These are phyloP conservation scores for Hyperoplus immaculatus DNA, from an alignment of 2,797 vertebrate species.

Conservation along the genomic window DNA sequence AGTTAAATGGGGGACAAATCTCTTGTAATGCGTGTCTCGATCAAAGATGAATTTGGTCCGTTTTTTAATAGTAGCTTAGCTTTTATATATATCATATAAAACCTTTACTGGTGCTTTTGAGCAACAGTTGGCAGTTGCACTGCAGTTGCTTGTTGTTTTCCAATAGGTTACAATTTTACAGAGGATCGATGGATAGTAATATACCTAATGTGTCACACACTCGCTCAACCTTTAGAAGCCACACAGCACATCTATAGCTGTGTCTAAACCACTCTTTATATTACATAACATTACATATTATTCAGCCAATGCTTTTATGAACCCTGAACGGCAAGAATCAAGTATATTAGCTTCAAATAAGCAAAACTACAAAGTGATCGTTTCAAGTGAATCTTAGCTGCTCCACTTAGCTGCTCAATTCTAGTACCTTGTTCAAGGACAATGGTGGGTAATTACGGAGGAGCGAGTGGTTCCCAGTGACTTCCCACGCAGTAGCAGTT, in stretches of 20 bases:
- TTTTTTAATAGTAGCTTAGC: not conserved
- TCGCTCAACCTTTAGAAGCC: not conserved
- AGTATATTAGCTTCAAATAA: too few species aligned
- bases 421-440: slow-evolving; percentile 23
- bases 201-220: not conserved
- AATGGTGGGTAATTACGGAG: slow-evolving; percentile 17
- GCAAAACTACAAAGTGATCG: too few species aligned
- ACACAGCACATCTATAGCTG: not conserved
- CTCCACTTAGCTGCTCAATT: slow-evolving; percentile 4
- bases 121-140: not conserved
- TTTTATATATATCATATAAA: too few species aligned
- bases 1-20: not conserved
- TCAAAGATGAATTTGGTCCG: not conserved
- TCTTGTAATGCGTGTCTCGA: not conserved
- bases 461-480: not conserved
- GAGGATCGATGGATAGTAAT: not conserved
- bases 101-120: not conserved
- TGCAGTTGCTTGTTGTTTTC: not conserved
- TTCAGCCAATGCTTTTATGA: too few species aligned
- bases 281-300: too few species aligned
- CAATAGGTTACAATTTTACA: not conserved
- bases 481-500: slow-evolving; percentile 18
- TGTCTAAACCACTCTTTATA: not conserved
- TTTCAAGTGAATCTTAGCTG: too few species aligned
- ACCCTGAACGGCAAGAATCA: too few species aligned